Base-by-base conservation (phyloP, 1,140 invertebrate species). In the Heliothis virescens region DNA sequence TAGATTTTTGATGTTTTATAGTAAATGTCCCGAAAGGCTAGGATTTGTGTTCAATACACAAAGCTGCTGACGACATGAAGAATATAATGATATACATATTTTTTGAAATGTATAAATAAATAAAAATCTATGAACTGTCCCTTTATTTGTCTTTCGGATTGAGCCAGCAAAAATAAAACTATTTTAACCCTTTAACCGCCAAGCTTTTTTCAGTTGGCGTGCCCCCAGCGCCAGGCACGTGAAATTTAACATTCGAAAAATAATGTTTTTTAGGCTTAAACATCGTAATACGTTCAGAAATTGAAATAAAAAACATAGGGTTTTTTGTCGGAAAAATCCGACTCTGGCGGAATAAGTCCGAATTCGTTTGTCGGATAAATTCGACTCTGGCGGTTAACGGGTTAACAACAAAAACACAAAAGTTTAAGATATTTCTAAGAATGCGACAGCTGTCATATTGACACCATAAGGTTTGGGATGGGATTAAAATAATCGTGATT, bases 1-100 rank as follows among this genome's bases (percentile, higher is more conserved):
- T 93, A 93, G 91, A 93, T n/a, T 91, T 93, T 90, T 88, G 91
- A 90, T 92, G 87, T 90, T 83, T 92, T 88, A 85, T 93, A 91
- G 90, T 83, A 29, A 67, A 83, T 82, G 80, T 85, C 74, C 82
- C 86, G 83, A 65, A 81, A 62, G 82, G 87, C 85, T 85, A 72
- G 87, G 86, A 84, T 63, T 89, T 91, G 87, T 87, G 92, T 92
- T 91, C 82, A 79, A 89, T 5, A 93, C 91, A 92, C 90, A 87
- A 91, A 88, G 53, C 47, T 73, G 41, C 48, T 47, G 26, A 52
- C 13, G 26, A 63, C 18, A 75, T 53, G 57, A 74, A 65, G 7
- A 69, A 79, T 53, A 80, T 86, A 85, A 82, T 79, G 50, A 83
- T 87, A 79, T 79, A 85, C 82, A 92, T 93, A 93, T 93, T 93